Percentiles rank a stretch among this genome's conserved stretches.
phyloP scores from a whole-genome alignment of 1,140 invertebrate species.

The Drosophila parvula region DNA sequence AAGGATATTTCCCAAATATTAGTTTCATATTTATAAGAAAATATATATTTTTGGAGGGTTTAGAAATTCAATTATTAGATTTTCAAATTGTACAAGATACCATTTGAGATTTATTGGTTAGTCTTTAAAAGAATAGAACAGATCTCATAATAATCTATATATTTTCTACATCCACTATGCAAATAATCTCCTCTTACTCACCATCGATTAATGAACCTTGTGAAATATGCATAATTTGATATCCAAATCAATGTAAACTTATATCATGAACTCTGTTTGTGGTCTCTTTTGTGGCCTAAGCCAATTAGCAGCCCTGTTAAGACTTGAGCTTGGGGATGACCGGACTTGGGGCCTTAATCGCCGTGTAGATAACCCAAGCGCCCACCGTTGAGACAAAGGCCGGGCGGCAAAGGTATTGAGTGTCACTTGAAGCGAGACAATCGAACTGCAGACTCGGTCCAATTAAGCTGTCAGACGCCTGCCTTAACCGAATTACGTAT shows the following conservation, averaged over 20 bases:
- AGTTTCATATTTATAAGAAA: not conserved
- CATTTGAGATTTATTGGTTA: not conserved
- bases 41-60: not conserved
- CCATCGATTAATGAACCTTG: not conserved
- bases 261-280: conserved; percentile 35
- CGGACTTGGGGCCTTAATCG: conserved; percentile 47
- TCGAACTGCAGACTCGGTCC: conserved; percentile 52
- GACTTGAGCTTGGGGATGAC: conserved; percentile 8
- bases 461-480: conserved; percentile 61
- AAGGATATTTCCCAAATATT: not conserved
- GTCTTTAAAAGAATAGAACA: not conserved
- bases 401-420: conserved; percentile 32
- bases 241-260: conserved; percentile 2
- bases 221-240: conserved; percentile 13
- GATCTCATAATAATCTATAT: not conserved
- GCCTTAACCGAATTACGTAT: conserved; percentile 63
- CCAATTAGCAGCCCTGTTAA: conserved; percentile 67
- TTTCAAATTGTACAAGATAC: too few relatives aligned
- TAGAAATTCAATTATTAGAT: not conserved
- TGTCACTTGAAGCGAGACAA: conserved; percentile 45
- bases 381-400: conserved; percentile 12
- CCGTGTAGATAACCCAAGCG: conserved; percentile 5
- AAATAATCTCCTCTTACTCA: too few relatives aligned
- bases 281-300: conserved; percentile 48
- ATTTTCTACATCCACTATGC: not conserved